These are phyloP conservation scores for Cinara cedri DNA, from an alignment of 2,888 invertebrate species.

Conservation along the genomic window DNA sequence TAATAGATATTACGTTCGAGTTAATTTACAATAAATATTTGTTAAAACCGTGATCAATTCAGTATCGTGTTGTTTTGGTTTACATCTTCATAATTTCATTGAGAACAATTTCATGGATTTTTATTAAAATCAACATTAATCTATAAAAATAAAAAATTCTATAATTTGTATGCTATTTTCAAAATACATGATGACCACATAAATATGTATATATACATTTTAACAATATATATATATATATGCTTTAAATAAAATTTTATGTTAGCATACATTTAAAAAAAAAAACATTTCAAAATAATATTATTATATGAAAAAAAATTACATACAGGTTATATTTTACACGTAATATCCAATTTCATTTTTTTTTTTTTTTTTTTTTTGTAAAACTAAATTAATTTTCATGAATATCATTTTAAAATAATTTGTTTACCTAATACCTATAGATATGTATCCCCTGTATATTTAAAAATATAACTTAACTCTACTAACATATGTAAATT, in stretches of 20 bases:
- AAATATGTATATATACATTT: neutral
- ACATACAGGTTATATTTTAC: neutral
- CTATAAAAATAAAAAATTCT: too few relatives aligned
- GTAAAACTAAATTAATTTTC: neutral
- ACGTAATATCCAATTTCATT: neutral
- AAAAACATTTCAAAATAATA: conserved; percentile 23
- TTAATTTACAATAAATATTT: too few relatives aligned
- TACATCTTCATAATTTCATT: too few relatives aligned
- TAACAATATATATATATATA: too few relatives aligned
- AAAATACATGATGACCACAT: neutral
- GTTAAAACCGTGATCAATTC: too few relatives aligned
- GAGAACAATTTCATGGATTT: too few relatives aligned
- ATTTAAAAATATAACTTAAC: conserved; percentile 10
- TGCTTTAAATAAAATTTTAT: neutral
- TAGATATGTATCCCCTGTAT: conserved; percentile 30
- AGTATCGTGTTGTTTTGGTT: too few relatives aligned
- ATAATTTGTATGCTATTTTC: neutral
- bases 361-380: too few relatives aligned
- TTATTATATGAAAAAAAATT: neutral
- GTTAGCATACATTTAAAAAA: neutral
- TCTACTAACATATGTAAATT: too few relatives aligned
- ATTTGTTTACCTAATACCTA: neutral
- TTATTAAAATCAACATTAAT: too few relatives aligned
- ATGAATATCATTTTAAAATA: neutral
- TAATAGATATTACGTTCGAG: too few relatives aligned